Conservation (phyloP, 1,140 invertebrate genomes). For the Zaprionus ghesquierei region DNA sequence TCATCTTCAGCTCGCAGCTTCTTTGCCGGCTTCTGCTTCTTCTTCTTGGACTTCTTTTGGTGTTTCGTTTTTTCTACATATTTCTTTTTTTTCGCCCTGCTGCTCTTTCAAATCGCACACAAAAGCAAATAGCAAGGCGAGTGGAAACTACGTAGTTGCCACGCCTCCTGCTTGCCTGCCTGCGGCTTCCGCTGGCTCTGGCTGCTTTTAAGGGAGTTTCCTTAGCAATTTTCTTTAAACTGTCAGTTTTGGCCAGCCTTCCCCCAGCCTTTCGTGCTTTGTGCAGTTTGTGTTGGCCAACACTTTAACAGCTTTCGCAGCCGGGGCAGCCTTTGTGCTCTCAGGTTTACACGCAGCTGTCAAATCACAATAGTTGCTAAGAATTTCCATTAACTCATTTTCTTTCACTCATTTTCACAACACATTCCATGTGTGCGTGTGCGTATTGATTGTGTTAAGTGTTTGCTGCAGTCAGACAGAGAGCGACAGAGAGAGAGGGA, state of each 20-base stretch:
- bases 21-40: not conserved
- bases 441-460: slow-evolving; percentile 73
- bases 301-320: slow-evolving; percentile 46
- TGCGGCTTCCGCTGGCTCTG: not conserved
- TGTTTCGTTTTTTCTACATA: not conserved
- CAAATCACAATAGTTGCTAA: slow-evolving; percentile 80
- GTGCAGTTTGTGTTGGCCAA: slow-evolving; percentile 21
- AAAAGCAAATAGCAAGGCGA: slow-evolving; percentile 32
- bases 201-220: slow-evolving; percentile 39
- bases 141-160: slow-evolving; percentile 12
- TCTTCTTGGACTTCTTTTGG: not conserved
- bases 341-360: slow-evolving; percentile 75
- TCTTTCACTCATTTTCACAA: slow-evolving; percentile 52
- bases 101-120: slow-evolving; percentile 19
- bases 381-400: slow-evolving; percentile 81
- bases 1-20: not conserved
- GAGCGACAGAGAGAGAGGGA: not conserved
- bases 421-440: slow-evolving; percentile 12
- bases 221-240: slow-evolving; percentile 60
- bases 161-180: not conserved
- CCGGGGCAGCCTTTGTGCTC: slow-evolving; percentile 50
- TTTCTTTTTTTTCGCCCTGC: not conserved
- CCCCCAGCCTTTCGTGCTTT: slow-evolving; percentile 44
- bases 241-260: slow-evolving; percentile 57
- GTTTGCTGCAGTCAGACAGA: slow-evolving; percentile 41